Base-by-base conservation (phyloP, 1,140 invertebrate genomes). In the Drosophila varians region DNA sequence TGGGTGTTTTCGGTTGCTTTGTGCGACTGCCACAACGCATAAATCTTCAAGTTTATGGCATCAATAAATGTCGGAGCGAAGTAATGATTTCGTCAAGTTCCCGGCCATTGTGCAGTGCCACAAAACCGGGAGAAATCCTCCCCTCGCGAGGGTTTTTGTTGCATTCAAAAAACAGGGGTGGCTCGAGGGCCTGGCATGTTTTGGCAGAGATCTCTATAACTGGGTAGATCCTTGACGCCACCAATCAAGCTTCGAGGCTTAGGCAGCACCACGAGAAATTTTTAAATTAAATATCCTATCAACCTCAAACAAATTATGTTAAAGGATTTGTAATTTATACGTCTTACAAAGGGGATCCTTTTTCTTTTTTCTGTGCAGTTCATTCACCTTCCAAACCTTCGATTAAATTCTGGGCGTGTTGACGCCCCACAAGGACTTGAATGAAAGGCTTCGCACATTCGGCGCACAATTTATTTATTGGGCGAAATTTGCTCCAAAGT, bases 21-120 rank as follows among this genome's bases (percentile, higher is more conserved):
- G 47, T 58, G 65, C 55, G 56, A 42, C 42, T 26, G 77, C 54
- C 60, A 57, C 55, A 55, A 87, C 65, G 82, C 82, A 87, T 87
- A 87, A 87, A 87, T 87, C 82, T 72, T 87, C 82, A 87, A 87
- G 64, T 87, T 87, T 87, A 87, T 87, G 82, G 83, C 77, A 87
- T 87, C 82, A 88, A 87, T 87, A 87, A 87, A 87, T 88, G 82
- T 87, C 82, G 77, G 61, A 47, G 82, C 82, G 57, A 87, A 87
- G 86, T 87, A 87, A 87, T 87, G 82, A 87, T 87, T 87, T 87
- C 82, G 82, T 87, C 82, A 87, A 87, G 77, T 87, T 68, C 56
- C 47, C 31, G 12, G 73, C 60, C 65, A 82, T 87, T 82, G 82
- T 87, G 77, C 80, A 80, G 40, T 56, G 40, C 40, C 42, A 26